Conservation (phyloP, 2,797 vertebrate genomes). For the Tokudaia muenninki region DNA sequence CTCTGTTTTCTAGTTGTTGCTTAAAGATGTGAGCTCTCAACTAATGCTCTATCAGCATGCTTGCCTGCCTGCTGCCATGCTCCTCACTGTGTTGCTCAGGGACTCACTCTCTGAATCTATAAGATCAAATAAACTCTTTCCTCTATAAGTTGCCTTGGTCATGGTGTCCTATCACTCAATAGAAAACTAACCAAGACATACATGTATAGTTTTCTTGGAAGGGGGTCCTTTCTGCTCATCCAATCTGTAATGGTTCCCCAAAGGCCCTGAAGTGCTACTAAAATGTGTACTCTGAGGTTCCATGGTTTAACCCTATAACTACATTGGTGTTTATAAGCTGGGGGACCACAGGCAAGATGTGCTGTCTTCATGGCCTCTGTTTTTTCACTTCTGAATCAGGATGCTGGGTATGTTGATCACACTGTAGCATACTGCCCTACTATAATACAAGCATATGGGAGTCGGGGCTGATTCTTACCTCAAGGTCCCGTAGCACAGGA, state of each 20-base stretch:
- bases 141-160: background rate
- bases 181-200: background rate
- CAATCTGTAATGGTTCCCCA: background rate
- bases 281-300: background rate
- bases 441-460: accelerated
- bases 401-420: background rate
- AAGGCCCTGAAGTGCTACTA: background rate
- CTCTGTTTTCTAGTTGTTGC: background rate
- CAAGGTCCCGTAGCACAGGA: conserved; percentile 97
- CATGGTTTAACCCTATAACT: background rate
- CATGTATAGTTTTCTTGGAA: background rate
- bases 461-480: conserved; percentile 88
- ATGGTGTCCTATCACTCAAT: background rate
- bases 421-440: background rate
- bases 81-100: background rate
- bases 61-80: background rate
- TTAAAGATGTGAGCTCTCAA: background rate
- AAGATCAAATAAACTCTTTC: background rate
- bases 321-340: background rate
- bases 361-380: background rate
- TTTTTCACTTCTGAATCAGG: background rate
- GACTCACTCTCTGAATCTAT: background rate
- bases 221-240: background rate
- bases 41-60: background rate
- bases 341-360: background rate